Conservation (phyloP, 2,797 vertebrate species). For the Adelosebastes latens region DNA sequence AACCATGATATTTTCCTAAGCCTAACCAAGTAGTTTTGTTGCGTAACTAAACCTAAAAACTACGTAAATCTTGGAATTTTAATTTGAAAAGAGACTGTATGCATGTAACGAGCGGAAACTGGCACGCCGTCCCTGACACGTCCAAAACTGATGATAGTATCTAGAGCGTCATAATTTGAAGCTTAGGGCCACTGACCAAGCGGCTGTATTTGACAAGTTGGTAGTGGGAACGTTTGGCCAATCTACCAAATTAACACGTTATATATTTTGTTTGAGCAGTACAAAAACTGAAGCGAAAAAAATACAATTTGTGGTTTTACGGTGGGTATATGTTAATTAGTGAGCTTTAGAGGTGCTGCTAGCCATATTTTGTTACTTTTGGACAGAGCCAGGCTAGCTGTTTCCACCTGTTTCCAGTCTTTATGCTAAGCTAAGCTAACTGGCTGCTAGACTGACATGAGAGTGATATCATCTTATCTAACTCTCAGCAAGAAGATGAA, state of each 20-base stretch:
- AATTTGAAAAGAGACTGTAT: too few species aligned
- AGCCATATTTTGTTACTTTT: neutral
- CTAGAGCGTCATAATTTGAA: accelerated
- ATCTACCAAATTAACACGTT: too few species aligned
- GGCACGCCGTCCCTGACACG: too few species aligned
- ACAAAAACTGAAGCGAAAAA: neutral
- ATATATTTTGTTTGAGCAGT: neutral
- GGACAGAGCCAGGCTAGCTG: neutral
- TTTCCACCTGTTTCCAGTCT: neutral
- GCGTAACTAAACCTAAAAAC: too few species aligned
- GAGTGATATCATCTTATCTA: neutral
- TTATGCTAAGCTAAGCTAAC: neutral
- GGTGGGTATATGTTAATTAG: neutral
- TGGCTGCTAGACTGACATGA: neutral
- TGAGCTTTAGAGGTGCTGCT: neutral
- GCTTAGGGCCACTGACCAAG: too few species aligned
- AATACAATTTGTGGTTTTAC: neutral
- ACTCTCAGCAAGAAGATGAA: neutral
- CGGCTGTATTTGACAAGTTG: too few species aligned
- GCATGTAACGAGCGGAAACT: too few species aligned
- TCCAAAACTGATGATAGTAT: too few species aligned
- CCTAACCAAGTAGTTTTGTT: too few species aligned
- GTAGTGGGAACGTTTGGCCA: too few species aligned
- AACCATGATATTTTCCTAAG: too few species aligned
- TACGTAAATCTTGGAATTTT: too few species aligned